phyloP scores from a whole-genome alignment of 2,888 invertebrate species.

The Andrena fulva region DNA sequence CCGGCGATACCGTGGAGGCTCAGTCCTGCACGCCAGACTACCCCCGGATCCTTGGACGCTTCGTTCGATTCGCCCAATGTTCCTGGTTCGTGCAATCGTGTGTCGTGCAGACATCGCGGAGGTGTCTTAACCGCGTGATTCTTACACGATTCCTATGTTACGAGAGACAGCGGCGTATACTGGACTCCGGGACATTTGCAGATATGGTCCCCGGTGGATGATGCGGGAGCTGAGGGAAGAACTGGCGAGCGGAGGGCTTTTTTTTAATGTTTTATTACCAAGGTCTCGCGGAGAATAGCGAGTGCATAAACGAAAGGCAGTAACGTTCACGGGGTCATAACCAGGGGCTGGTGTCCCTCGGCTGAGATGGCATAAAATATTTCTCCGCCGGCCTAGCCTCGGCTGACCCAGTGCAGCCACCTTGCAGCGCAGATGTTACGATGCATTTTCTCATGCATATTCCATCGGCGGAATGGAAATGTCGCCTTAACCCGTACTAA shows the following conservation, averaged over 20 bases:
- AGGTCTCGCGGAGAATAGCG: not conserved
- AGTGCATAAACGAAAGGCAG: slow-evolving; percentile 37
- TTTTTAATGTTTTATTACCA: slow-evolving; percentile 37
- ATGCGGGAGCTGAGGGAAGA: not conserved
- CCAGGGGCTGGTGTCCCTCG: slow-evolving; percentile 5
- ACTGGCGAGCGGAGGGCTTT: slow-evolving; percentile 11
- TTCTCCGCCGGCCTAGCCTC: slow-evolving; percentile 35
- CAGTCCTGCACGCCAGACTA: not conserved
- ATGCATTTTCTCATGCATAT: slow-evolving; percentile 70
- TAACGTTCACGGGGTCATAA: slow-evolving; percentile 41
- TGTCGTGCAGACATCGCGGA: no score
- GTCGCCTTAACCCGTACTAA: slow-evolving; percentile 71
- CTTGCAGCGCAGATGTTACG: slow-evolving; percentile 60
- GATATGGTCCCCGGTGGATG: not conserved
- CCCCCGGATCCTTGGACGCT: not conserved
- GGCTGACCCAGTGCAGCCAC: slow-evolving; percentile 65
- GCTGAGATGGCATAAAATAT: slow-evolving; percentile 47
- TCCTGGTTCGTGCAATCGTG: no score
- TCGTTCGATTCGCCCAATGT: not conserved
- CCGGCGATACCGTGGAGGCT: slow-evolving; percentile 16
- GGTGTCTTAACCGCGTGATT: no score
- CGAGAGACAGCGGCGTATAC: no score
- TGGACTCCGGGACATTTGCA: not conserved
- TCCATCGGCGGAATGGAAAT: slow-evolving; percentile 65
- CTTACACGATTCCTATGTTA: no score